Conservation (phyloP, 2,113 vertebrate species). For the Epinephelus lanceolatus region DNA sequence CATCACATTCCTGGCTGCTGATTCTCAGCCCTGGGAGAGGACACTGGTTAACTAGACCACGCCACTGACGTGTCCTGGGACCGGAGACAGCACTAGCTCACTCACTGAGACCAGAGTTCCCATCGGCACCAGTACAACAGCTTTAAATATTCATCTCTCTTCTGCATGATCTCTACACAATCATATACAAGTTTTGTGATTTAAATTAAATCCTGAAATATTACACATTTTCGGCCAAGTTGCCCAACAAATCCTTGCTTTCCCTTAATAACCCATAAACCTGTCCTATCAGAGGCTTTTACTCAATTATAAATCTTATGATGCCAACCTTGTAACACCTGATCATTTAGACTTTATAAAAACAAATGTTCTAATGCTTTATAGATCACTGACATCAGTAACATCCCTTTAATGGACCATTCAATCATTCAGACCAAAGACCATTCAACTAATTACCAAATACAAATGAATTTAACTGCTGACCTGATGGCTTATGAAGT, state of each 20-base stretch:
- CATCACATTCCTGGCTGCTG: conserved; percentile 72
- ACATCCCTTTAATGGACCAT: neutral
- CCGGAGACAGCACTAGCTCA: neutral
- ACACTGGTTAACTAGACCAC: conserved; percentile 16
- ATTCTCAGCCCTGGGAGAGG: conserved; percentile 49
- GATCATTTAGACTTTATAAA: neutral
- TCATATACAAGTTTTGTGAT: neutral
- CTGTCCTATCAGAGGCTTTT: too few relatives aligned
- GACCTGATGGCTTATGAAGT: too few relatives aligned
- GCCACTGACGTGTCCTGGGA: conserved; percentile 15
- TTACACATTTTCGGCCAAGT: neutral
- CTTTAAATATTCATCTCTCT: neutral
- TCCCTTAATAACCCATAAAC: neutral
- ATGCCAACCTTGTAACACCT: too few relatives aligned
- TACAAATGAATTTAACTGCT: too few relatives aligned
- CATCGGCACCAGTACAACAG: conserved; percentile 7
- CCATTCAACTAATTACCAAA: too few relatives aligned
- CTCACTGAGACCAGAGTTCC: conserved; percentile 5
- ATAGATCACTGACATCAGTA: neutral
- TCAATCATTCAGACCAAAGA: too few relatives aligned
- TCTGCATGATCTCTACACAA: neutral
- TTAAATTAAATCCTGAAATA: neutral
- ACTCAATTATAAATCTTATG: neutral
- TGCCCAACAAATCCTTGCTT: neutral
- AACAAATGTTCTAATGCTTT: too few relatives aligned